These are phyloP conservation scores for Typhlomys cinereus DNA, from an alignment of 2,113 vertebrate genomes.

Conservation along the genomic window DNA sequence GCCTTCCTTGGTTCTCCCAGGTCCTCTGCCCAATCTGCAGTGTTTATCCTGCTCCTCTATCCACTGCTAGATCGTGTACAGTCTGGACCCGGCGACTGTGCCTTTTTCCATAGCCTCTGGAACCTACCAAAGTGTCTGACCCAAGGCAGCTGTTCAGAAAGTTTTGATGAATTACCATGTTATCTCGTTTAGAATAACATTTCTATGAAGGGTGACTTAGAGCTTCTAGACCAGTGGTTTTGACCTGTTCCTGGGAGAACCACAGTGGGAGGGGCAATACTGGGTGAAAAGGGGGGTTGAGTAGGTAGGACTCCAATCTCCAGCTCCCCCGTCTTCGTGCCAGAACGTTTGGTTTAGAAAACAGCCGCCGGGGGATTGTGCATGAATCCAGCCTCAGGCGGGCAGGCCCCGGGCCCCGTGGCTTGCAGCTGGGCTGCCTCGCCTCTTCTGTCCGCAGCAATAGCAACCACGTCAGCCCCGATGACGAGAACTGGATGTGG, in stretches of 20 bases:
- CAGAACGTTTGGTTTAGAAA: background rate
- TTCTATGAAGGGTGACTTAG: background rate
- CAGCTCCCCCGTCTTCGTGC: background rate
- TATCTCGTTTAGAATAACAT: background rate
- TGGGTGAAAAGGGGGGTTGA: background rate
- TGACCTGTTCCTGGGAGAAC: background rate
- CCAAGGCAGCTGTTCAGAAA: background rate
- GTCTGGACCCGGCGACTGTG: no score
- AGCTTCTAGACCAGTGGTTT: background rate
- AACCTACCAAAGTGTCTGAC: background rate
- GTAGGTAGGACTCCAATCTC: no score
- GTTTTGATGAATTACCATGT: background rate
- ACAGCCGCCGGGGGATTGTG: background rate
- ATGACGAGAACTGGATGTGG: background rate
- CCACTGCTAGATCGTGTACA: background rate
- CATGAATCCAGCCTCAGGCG: background rate
- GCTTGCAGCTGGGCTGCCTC: background rate
- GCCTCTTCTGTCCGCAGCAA: background rate
- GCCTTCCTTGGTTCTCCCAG: background rate
- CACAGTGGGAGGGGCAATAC: no score
- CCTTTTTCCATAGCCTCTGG: background rate
- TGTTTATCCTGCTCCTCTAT: background rate
- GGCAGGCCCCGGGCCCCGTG: background rate
- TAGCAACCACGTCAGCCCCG: background rate
- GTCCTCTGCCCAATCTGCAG: background rate